Evolutionary conservation across 2,888 invertebrate genomes (phyloP).

Genomic region (Polia nebulosa): DNA sequence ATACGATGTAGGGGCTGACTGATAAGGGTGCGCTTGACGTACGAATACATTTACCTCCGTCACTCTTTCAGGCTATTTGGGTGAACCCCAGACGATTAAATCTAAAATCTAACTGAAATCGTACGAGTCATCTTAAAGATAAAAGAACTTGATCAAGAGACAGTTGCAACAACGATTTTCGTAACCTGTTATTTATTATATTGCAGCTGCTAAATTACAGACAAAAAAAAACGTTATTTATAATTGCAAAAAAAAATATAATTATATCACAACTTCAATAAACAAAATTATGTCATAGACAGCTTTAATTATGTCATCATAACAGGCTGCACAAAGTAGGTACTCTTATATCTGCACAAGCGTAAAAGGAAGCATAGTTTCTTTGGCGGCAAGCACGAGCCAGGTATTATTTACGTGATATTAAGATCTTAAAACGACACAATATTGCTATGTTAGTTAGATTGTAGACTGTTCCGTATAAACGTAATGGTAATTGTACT

Average conservation of each 20-base stretch:
- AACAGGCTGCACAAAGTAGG: slow-evolving; percentile 7
- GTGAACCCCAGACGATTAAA: neutral
- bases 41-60: neutral
- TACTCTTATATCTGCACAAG: slow-evolving; percentile 10
- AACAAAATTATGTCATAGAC: slow-evolving; percentile 27
- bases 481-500: slow-evolving; percentile 24
- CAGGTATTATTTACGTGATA: slow-evolving; percentile 23
- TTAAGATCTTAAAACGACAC: slow-evolving; percentile 37
- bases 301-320: slow-evolving; percentile 22
- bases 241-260: neutral
- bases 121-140: no score
- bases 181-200: no score
- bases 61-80: neutral
- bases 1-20: no score
- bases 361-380: slow-evolving; percentile 44
- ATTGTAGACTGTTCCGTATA: slow-evolving; percentile 19
- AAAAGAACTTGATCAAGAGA: no score
- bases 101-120: neutral
- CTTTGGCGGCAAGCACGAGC: slow-evolving; percentile 13
- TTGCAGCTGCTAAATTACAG: neutral
- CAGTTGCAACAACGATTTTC: no score
- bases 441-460: slow-evolving; percentile 36
- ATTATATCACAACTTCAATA: slow-evolving; percentile 13
- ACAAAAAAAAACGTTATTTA: neutral
- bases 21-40: neutral